Evolutionary conservation across 2,113 vertebrate species (phyloP).

Genomic region (Taurulus bubalis): DNA sequence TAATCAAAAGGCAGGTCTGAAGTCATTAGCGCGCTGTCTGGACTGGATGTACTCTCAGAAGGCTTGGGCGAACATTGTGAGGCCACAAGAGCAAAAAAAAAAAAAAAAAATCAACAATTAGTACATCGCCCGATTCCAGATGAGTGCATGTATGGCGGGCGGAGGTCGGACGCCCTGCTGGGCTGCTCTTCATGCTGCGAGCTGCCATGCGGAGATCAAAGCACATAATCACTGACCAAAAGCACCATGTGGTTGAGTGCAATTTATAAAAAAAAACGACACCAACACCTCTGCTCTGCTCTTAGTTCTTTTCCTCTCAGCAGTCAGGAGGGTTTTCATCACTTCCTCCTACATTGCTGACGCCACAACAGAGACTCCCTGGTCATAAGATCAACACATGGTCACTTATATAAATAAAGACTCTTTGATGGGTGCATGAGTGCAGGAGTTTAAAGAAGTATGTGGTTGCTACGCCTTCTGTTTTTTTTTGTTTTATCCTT

Average conservation of each 20-base stretch:
- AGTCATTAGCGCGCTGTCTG: slow-evolving; percentile 22
- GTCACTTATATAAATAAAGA: slow-evolving; percentile 25
- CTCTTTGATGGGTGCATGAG: not conserved
- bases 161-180: slow-evolving; percentile 27
- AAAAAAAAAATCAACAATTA: slow-evolving; percentile 28
- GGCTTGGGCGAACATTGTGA: not conserved
- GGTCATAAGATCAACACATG: slow-evolving; percentile 25
- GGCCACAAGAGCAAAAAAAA: not conserved
- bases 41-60: slow-evolving; percentile 32
- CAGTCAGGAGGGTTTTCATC: slow-evolving; percentile 8
- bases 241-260: slow-evolving; percentile 45
- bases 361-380: not conserved
- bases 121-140: slow-evolving; percentile 42
- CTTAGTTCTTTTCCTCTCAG: not conserved
- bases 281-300: slow-evolving; percentile 23
- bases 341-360: slow-evolving; percentile 34
- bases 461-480: not conserved
- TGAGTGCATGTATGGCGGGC: slow-evolving; percentile 28
- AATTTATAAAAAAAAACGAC: slow-evolving; percentile 11
- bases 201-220: slow-evolving; percentile 25
- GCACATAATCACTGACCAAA: slow-evolving; percentile 40
- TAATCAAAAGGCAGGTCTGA: slow-evolving; percentile 65
- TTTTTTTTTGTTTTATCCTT: not conserved
- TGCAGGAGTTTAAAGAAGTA: slow-evolving; percentile 5
- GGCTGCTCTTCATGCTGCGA: not conserved